Evolutionary conservation across 2,797 vertebrate genomes (phyloP), one percentile per base, ranked within the genome.

Genomic region (Bryconaethiops microstoma): DNA sequence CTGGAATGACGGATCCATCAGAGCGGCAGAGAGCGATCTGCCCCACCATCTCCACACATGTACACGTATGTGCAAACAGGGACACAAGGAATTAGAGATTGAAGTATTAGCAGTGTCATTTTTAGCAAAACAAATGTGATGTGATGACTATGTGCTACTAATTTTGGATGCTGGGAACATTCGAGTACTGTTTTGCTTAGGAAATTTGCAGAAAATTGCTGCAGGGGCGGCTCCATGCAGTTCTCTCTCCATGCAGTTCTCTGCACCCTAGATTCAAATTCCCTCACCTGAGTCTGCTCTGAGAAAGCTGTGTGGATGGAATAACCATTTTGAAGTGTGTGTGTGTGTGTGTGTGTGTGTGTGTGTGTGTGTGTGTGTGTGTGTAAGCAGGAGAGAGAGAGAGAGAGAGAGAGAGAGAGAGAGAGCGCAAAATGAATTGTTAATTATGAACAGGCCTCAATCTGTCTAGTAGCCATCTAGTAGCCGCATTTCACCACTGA

Each of bases 181-280:
- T 45, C 7, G 3, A 45, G 42, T 45, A 8, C 42, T 45, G 55
- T 68, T 77, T 29, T 54, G 48, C 25, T 75, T 55, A 71, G 59
- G n/a, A 13, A 29, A 45, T 81, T 40, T 55, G 13, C n/a, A 17
- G 48, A 59, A 76, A 23, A 64, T 55, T 71, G 62, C 62, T 68
- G 42, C 70, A 70, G 57, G 19, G 29, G 5, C 35, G 29, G 64
- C 29, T 23, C 19, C 74, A 29, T 7, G 19, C 23, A 77, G 17
- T 39, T 82, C 67, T 59, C 16, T 60, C 64, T 64, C n/a, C n/a
- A n/a, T n/a, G n/a, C n/a, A n/a, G n/a, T 7, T 50, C 5, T 77
- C 78, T 83, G 85, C 86, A 88, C 86, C 90, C 90, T 90, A 87
- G 77, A 85, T 89, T 91, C 88, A 92, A 93, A 92, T 91, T 91